A percentile compares a stretch with the other conserved stretches of the same genome.
These are phyloP conservation scores for Paradoxurus hermaphroditus DNA, from an alignment of 2,113 vertebrate species.

Conservation along the genomic window DNA sequence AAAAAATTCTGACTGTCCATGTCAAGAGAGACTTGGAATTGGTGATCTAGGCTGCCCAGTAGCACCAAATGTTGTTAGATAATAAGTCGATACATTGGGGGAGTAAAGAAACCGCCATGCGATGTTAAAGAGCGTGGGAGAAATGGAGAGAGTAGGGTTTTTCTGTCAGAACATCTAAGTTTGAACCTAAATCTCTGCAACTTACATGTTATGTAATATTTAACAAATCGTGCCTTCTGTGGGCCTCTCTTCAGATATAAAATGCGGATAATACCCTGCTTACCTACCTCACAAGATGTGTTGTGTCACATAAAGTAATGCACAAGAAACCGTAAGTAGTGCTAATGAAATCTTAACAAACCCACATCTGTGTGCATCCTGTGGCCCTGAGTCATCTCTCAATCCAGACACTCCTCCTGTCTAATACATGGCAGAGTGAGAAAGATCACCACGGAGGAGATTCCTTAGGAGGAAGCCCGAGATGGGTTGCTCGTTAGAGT, in stretches of 20 bases:
- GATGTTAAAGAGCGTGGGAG: neutral
- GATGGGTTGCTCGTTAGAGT: neutral
- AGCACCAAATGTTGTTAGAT: neutral
- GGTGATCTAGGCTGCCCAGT: neutral
- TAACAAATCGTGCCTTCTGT: neutral
- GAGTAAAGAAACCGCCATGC: neutral
- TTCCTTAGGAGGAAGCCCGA: neutral
- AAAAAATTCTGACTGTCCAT: neutral
- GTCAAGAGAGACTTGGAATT: slow-evolving; percentile 15
- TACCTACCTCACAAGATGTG: slow-evolving; percentile 1
- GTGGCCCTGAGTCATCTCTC: neutral
- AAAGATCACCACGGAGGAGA: neutral
- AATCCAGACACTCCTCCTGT: neutral
- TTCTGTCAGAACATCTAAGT: neutral
- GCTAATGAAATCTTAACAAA: neutral
- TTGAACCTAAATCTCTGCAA: neutral
- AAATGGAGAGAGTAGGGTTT: neutral
- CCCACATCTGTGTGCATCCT: neutral
- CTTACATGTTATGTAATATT: neutral
- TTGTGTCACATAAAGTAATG: slow-evolving; percentile 15
- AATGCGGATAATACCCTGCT: neutral
- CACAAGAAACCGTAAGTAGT: slow-evolving; percentile 8
- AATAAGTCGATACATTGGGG: neutral
- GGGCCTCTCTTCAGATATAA: neutral
- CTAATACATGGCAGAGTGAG: neutral